phyloP scores from a whole-genome alignment of 2,113 vertebrate species.

The Eurystomus gularis region DNA sequence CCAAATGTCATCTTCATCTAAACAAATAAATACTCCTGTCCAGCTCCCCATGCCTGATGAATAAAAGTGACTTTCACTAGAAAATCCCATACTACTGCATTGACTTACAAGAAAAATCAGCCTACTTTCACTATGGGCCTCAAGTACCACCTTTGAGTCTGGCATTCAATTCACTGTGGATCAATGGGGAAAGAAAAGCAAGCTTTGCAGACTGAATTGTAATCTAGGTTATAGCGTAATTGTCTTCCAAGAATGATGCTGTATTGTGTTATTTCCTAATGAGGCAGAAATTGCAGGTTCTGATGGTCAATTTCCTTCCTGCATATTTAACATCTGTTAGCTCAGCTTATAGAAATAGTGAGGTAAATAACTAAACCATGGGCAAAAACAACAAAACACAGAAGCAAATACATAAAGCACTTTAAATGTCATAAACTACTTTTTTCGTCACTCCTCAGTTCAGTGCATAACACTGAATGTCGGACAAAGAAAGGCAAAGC shows the following conservation, averaged over 20 bases:
- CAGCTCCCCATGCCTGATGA: background rate
- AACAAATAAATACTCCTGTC: background rate
- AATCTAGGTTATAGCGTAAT: background rate
- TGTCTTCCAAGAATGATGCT: background rate
- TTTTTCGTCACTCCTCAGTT: background rate
- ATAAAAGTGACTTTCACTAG: background rate
- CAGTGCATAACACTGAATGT: background rate
- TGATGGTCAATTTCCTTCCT: background rate
- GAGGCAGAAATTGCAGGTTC: background rate
- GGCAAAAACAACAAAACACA: accelerated
- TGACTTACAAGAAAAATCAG: background rate
- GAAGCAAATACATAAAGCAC: background rate
- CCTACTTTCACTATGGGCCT: background rate
- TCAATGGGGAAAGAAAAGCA: background rate
- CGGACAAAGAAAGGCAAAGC: background rate
- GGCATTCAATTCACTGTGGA: background rate
- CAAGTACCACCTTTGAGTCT: background rate
- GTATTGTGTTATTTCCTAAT: background rate
- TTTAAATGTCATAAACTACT: background rate
- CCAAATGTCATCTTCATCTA: background rate
- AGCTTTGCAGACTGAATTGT: background rate
- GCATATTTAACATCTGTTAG: background rate
- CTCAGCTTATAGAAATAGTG: background rate
- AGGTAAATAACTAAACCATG: background rate
- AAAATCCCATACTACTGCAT: background rate